Percentiles rank a stretch among this genome's conserved stretches.
Evolutionary conservation across 2,113 vertebrate species (phyloP).

Genomic region (Clupea harengus): DNA sequence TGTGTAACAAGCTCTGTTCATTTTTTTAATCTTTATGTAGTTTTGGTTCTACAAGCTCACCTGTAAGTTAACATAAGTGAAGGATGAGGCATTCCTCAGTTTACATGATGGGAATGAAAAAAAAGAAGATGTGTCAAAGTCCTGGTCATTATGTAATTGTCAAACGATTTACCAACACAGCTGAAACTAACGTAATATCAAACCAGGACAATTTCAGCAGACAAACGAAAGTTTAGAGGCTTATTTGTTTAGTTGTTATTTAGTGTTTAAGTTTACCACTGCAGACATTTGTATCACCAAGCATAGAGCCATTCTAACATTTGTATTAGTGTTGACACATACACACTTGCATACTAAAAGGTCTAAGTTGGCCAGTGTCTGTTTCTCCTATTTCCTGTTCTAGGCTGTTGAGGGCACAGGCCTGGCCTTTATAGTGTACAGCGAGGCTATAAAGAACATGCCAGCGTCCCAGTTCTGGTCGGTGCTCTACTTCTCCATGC

Average conservation of each 20-base stretch:
- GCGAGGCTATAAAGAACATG: slow-evolving; percentile 92
- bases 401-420: slow-evolving; percentile 91
- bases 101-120: not conserved
- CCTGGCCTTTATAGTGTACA: slow-evolving; percentile 92
- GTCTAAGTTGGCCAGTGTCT: not conserved
- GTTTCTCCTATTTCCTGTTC: not conserved
- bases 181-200: not conserved
- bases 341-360: not conserved
- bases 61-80: not conserved
- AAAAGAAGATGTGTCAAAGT: slow-evolving; percentile 1
- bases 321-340: not conserved
- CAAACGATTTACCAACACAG: not conserved
- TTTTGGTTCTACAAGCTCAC: not conserved
- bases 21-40: not conserved
- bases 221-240: not conserved
- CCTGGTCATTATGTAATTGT: not conserved
- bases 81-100: not conserved
- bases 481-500: slow-evolving; percentile 88
- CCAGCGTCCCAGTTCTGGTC: slow-evolving; percentile 90
- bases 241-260: not conserved
- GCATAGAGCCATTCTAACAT: not conserved
- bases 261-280: not conserved
- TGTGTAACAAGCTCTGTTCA: not conserved
- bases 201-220: not conserved
- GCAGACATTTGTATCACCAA: not conserved